Conservation (phyloP, 2,113 vertebrate species). For the Sphyrna mokarran region DNA sequence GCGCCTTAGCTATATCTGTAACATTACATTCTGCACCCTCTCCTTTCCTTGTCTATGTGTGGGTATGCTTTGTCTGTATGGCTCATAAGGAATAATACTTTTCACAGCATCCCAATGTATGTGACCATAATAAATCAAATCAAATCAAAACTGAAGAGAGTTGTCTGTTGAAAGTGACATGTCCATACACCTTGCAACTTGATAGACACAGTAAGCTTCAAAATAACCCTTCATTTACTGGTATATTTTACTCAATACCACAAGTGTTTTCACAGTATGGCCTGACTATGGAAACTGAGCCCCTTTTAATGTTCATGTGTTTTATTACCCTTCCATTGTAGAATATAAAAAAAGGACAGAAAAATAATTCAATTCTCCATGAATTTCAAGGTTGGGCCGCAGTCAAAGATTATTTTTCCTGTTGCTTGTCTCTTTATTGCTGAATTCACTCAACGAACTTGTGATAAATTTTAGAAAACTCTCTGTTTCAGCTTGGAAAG, state of each 20-base stretch:
- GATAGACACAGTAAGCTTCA: neutral
- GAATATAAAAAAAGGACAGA: neutral
- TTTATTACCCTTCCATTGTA: neutral
- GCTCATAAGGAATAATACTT: too few species aligned
- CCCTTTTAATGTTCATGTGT: neutral
- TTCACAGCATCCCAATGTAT: too few species aligned
- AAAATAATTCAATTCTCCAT: neutral
- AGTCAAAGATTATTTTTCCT: slow-evolving; percentile 1
- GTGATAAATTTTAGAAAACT: neutral
- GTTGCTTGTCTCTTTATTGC: neutral
- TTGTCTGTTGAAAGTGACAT: neutral
- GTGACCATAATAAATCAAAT: too few species aligned
- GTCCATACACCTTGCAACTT: neutral
- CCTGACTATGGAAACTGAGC: neutral
- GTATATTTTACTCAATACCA: neutral
- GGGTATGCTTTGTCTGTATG: too few species aligned
- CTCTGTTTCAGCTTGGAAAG: neutral
- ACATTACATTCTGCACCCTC: too few species aligned
- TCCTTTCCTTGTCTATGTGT: too few species aligned
- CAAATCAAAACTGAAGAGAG: too few species aligned
- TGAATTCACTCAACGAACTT: neutral
- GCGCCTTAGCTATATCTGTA: too few species aligned
- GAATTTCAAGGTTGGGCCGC: neutral
- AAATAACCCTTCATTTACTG: neutral
- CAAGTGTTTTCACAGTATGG: neutral